Base-by-base conservation (phyloP, 2,888 invertebrate species). In the Callosobruchus maculatus region DNA sequence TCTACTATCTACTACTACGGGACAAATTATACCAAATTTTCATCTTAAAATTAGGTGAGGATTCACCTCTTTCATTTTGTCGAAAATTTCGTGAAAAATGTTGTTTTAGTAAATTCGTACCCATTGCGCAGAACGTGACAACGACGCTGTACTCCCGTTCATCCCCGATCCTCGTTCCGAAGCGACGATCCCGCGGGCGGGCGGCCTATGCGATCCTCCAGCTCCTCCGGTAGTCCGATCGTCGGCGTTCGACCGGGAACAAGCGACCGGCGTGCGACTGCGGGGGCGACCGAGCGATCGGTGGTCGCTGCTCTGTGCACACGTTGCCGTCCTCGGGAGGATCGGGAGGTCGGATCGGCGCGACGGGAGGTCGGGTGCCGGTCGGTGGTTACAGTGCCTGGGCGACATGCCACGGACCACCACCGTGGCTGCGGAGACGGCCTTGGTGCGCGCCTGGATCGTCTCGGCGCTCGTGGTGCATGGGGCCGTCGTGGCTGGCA, bases 401-500 rank as follows among this genome's bases (percentile, higher is more conserved):
- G n/a, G 49, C 49, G 49, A 7, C 49, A 70, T 26, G 71, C 22
- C n/a, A 31, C 26, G 26, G 22, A 4, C 71, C 31, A n/a, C n/a
- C n/a, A 86, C 88, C 83, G 88, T 88, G 81, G 87, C 87, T 80
- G 87, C 88, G 82, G 91, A 90, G 88, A 90, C 92, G 88, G 90
- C 92, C 87, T 88, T 93, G 84, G 88, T 93, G 84, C 91, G 93
- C 87, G 88, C 89, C 78, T 95, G 94, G 94, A 90, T 95, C 87
- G 90, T 94, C 85, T 94, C 93, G 86, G 94, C 94, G 85, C 90
- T 95, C 87, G 93, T 94, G 86, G 92, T 94, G 82, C 94, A 94
- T 89, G 93, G 94, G 84, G 95, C 93, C 86, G 93, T 94, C 85
- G 93, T 94, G 85, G 94, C 94, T 84, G 96, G 96, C 81, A 97